A percentile compares a stretch with the other conserved stretches of the same genome.
phyloP scores from a whole-genome alignment of 2,113 vertebrate genomes.

The Oryctolagus cuniculus region DNA sequence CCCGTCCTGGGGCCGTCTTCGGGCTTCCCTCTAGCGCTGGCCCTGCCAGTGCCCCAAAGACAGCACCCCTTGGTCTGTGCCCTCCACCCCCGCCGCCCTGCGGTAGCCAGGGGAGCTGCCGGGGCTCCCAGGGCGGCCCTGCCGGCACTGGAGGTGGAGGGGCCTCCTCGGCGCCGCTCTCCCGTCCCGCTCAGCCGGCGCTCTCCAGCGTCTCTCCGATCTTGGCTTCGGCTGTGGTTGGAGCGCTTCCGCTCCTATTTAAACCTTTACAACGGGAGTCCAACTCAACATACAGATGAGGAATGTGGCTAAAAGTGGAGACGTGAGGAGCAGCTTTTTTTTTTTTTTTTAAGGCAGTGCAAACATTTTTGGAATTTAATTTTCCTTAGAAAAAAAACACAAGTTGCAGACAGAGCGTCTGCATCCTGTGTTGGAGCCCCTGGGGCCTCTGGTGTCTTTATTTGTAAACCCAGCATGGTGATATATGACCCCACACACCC shows the following conservation, averaged over 20 bases:
- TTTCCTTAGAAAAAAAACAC: constrained; percentile 54
- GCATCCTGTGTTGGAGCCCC: constrained; percentile 62
- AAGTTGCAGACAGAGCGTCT: constrained; percentile 67
- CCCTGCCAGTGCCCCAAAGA: not conserved
- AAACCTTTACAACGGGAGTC: constrained; percentile 54
- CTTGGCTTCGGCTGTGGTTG: not conserved
- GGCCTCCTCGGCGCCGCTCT: not conserved
- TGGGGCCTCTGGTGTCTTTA: constrained; percentile 65
- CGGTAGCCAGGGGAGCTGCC: accelerated
- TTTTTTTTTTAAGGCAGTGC: constrained; percentile 59
- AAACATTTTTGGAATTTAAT: constrained; percentile 81
- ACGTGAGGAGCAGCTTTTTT: not conserved
- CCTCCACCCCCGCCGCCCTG: not conserved
- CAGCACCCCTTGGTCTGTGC: too few species aligned
- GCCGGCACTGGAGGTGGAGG: not conserved
- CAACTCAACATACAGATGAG: constrained; percentile 40
- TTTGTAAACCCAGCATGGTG: constrained; percentile 56
- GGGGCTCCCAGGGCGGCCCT: not conserved
- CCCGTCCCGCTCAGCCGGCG: not conserved
- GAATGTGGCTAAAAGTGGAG: constrained; percentile 73
- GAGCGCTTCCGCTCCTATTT: constrained; percentile 51
- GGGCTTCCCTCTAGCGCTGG: not conserved
- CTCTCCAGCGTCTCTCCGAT: not conserved
- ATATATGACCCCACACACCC: constrained; percentile 31
- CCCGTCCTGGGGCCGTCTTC: not conserved